A percentile compares a stretch with the other conserved stretches of the same genome.
These are phyloP conservation scores for Passer domesticus DNA, from an alignment of 2,113 vertebrate genomes.

Conservation along the genomic window DNA sequence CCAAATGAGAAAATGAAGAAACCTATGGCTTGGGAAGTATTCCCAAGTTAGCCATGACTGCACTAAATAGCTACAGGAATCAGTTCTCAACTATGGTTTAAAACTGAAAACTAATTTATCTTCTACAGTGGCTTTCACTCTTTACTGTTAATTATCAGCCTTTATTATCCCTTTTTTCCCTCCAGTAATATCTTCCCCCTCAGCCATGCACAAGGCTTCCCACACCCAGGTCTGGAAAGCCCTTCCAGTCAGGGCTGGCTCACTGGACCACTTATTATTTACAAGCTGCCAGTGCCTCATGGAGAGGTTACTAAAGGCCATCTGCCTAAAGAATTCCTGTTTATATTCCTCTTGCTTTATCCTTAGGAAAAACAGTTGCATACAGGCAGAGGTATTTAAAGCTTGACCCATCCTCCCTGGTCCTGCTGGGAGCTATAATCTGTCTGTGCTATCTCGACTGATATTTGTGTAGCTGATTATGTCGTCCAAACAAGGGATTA, in stretches of 20 bases:
- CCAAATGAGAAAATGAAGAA: background rate
- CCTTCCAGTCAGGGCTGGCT: background rate
- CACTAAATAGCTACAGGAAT: background rate
- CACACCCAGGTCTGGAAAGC: background rate
- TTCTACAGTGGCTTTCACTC: background rate
- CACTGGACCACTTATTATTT: background rate
- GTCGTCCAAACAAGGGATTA: slow-evolving; percentile 47
- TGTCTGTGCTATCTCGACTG: slow-evolving; percentile 45
- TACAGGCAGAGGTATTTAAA: slow-evolving; percentile 53
- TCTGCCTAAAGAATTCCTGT: slow-evolving; percentile 45
- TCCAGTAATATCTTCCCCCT: background rate
- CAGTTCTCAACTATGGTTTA: background rate
- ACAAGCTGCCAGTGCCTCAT: background rate
- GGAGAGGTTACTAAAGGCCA: slow-evolving; percentile 44
- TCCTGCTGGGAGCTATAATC: slow-evolving; percentile 50
- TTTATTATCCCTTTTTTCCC: rapidly evolving
- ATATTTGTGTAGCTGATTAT: slow-evolving; percentile 58
- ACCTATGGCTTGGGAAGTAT: background rate
- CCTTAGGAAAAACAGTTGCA: slow-evolving; percentile 59
- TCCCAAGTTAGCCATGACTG: background rate
- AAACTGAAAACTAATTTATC: background rate
- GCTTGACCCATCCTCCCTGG: slow-evolving; percentile 14
- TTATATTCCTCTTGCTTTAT: slow-evolving; percentile 39
- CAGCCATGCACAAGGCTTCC: background rate
- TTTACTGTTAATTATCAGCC: background rate